These are phyloP conservation scores for Lampropteryx suffumata DNA, from an alignment of 2,888 invertebrate species.

Conservation along the genomic window DNA sequence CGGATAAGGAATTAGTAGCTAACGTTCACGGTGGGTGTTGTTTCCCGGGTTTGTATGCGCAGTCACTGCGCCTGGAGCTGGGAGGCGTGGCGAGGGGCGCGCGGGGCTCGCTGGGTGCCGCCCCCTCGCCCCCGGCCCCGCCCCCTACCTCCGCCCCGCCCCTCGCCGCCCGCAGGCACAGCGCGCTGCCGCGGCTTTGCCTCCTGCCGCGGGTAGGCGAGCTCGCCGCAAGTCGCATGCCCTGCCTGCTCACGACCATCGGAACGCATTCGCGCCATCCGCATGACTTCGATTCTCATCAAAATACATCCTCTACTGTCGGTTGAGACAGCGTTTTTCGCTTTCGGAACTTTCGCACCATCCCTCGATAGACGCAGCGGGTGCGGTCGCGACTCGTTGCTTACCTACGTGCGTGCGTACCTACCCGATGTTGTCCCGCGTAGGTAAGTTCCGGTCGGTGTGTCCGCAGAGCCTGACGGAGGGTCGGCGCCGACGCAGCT, in stretches of 20 bases:
- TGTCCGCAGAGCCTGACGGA: constrained; percentile 86
- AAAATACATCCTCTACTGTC: no score
- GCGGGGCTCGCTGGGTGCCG: constrained; percentile 44
- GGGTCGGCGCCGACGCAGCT: constrained; percentile 81
- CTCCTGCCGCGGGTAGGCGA: constrained; percentile 48
- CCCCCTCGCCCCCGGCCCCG: constrained; percentile 54
- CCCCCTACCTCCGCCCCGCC: constrained; percentile 31
- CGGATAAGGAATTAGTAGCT: no score
- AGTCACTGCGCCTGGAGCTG: constrained; percentile 86
- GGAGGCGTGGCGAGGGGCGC: constrained; percentile 57
- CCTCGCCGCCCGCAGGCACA: constrained; percentile 38
- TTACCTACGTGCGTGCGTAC: no score
- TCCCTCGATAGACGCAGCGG: no score
- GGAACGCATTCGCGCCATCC: no score
- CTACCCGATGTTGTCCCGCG: no score
- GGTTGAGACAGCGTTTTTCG: no score
- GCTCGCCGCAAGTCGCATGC: not conserved
- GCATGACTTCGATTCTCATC: no score
- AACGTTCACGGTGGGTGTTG: constrained; percentile 31
- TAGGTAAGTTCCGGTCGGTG: no score
- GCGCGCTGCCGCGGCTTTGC: constrained; percentile 64
- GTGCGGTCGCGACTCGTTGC: no score
- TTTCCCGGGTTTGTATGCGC: constrained; percentile 38
- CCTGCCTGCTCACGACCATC: no score
- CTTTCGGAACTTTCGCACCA: no score